A percentile compares a stretch with the other conserved stretches of the same genome.
These are phyloP conservation scores for Parapristionchus giblindavisi DNA, from an alignment of 2,888 invertebrate species.

Conservation along the genomic window DNA sequence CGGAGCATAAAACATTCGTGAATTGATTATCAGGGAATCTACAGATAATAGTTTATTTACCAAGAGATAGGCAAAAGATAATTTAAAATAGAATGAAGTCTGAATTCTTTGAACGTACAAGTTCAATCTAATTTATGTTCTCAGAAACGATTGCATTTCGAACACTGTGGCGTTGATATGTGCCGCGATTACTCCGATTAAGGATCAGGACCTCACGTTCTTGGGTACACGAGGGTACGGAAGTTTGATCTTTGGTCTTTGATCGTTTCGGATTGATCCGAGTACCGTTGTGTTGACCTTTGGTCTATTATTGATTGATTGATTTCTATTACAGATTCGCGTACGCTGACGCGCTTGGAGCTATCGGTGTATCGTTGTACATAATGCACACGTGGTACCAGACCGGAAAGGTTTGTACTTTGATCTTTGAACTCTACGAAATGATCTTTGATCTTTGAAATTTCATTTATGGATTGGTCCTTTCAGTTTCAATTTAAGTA, in stretches of 20 bases:
- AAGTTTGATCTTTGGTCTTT: background rate
- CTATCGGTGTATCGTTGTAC: conserved; percentile 72
- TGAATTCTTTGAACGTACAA: too few relatives aligned
- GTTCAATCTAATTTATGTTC: too few relatives aligned
- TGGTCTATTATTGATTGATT: background rate
- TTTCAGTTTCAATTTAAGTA: background rate
- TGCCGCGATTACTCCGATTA: conserved; percentile 18
- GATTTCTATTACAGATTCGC: conserved; percentile 57
- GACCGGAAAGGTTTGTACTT: conserved; percentile 12
- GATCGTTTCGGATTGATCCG: background rate
- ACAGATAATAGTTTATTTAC: too few relatives aligned
- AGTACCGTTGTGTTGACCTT: background rate
- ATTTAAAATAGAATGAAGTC: too few relatives aligned
- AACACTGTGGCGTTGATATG: conserved; percentile 57
- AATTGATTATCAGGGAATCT: too few relatives aligned
- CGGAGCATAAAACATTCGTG: too few relatives aligned
- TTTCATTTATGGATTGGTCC: background rate
- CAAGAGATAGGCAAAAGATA: too few relatives aligned
- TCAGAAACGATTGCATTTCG: conserved; percentile 71
- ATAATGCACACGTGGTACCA: conserved; percentile 71
- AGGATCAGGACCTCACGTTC: background rate
- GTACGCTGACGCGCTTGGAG: conserved; percentile 73
- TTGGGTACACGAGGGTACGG: background rate
- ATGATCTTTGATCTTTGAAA: background rate
- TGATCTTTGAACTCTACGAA: background rate